A percentile compares a stretch with the other conserved stretches of the same genome.
Evolutionary conservation across 2,888 invertebrate genomes (phyloP).

Genomic region (Spodoptera picta): DNA sequence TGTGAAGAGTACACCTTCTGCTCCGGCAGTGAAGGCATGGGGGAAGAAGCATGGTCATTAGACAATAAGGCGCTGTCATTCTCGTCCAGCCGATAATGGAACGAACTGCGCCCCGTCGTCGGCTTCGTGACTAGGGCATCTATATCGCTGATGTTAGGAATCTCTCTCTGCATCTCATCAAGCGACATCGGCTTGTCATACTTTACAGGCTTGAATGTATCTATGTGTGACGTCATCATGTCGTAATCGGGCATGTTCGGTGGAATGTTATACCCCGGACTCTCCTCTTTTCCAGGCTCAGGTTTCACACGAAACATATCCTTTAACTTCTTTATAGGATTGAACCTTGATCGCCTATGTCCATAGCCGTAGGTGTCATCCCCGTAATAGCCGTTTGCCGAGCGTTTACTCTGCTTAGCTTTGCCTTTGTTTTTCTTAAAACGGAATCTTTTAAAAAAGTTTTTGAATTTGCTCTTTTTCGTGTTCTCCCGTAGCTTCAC

Average conservation of each 20-base stretch:
- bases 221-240: conserved; percentile 48
- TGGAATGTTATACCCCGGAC: background rate
- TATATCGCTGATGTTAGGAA: conserved; percentile 67
- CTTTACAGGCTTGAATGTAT: conserved; percentile 57
- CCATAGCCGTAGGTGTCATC: background rate
- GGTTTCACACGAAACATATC: conserved; percentile 59
- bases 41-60: background rate
- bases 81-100: conserved; percentile 19
- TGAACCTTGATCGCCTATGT: conserved; percentile 63
- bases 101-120: background rate
- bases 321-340: conserved; percentile 68
- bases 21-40: too few species aligned
- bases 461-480: conserved; percentile 55
- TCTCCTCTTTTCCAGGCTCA: conserved; percentile 19
- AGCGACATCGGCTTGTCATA: conserved; percentile 52
- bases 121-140: background rate
- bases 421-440: conserved; percentile 47
- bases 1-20: too few species aligned
- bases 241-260: conserved; percentile 60
- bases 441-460: conserved; percentile 60
- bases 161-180: conserved; percentile 63
- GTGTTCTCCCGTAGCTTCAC: conserved; percentile 54
- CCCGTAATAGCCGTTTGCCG: background rate
- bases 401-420: conserved; percentile 43
- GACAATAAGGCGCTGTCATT: conserved; percentile 25